Evolutionary conservation across 2,888 invertebrate species (phyloP), one percentile per base, ranked within the genome.

Genomic region (Ornithoptera alexandrae): DNA sequence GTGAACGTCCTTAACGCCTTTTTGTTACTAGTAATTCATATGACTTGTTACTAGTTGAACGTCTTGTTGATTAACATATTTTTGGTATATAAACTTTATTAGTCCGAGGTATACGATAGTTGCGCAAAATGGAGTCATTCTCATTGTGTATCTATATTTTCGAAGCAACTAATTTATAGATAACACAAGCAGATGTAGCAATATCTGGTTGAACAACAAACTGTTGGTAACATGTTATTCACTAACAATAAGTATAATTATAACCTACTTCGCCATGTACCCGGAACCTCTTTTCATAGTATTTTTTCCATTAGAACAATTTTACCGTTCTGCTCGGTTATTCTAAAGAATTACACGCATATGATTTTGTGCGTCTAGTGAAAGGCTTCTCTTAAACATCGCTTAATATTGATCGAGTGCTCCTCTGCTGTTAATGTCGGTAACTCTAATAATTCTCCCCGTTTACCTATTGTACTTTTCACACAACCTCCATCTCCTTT

Each of bases 231-330:
- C 15, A 61, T 53, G 53, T 67, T 10, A 56, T 59, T 56, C 36
- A 22, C 36, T 36, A n/a, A 61, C 53, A 67, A 53, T 61, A 67
- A 61, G 17, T 67, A 20, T 39, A 60, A 63, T 53, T 61, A 53
- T 53, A 42, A 30, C 15, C 36, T 58, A 53, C 66, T 60, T 61
- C 15, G 53, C 15, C 30, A 50, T 10, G 59, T 59, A 42, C 7
- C 30, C 50, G 60, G 53, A 60, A 66, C 30, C 66, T 20, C 36
- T 60, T 61, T 50, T 30, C 50, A 30, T 53, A 66, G 24, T 50
- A 24, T 24, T 63, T 63, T 50, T 63, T 53, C 18, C 30, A 8
- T 22, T 63, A 63, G 50, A 63, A 30, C 22, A n/a, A 63, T 63
- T 50, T 50, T 46, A 50, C 50, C 18, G 50, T 22, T 50, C 20